Evolutionary conservation across 1,140 invertebrate genomes (phyloP), one percentile per base, ranked within the genome.

Genomic region (Lasaia peninsularis): DNA sequence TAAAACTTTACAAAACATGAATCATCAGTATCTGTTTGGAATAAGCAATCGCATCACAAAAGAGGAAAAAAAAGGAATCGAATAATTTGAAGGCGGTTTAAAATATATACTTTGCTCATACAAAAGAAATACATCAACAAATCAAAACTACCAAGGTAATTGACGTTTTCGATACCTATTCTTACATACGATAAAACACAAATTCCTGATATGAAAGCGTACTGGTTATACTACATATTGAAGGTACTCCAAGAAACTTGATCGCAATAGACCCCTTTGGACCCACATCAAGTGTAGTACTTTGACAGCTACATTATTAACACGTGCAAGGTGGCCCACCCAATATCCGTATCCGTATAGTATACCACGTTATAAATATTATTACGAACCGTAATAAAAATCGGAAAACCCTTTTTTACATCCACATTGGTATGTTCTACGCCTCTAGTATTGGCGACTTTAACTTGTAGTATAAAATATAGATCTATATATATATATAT

Each of bases 231-330:
- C 48, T 52, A 35, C 33, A 51, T 60, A 37, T 48, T 28, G 52
- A n/a, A 12, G 21, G 51, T 49, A 56, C 59, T 56, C 20, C 49
- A 55, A 54, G 49, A 50, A 57, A 62, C 51, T 51, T 62, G 60
- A 62, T 62, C 60, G 50, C 54, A 52, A 50, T 62, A 37, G 40
- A 62, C 52, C 60, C 60, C 60, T 62, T 62, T 62, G 24, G 55
- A 62, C 60, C 60, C 60, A 62, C 50, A 35, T 62, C 60, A 62
- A 54, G 51, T 52, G 60, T 57, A 56, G 50, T 51, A 57, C 37
- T 54, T 62, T 62, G 60, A 62, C 60, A 62, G 54, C 57, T 56
- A 62, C 60, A 57, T 62, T 62, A 62, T 62, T 62, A 62, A 62
- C 55, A 62, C 60, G 49, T 53, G 60, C 52, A 20, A 55, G 34